phyloP scores from a whole-genome alignment of 2,797 vertebrate genomes.

The Pseudochirops corinnae region DNA sequence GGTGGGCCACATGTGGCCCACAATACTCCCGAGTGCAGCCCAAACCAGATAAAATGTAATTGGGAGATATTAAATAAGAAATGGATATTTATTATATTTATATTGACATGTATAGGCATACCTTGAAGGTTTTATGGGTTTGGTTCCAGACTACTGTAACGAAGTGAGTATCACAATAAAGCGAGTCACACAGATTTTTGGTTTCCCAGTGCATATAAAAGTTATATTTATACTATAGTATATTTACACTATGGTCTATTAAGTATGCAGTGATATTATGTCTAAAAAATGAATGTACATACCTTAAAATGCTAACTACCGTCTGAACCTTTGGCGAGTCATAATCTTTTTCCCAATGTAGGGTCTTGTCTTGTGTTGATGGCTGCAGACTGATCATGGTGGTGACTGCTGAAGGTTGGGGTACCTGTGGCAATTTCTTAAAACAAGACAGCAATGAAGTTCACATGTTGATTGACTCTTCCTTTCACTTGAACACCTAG shows the following conservation, averaged over 20 bases:
- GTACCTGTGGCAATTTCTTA: neutral
- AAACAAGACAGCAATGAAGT: neutral
- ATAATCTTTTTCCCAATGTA: neutral
- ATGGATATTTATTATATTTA: neutral
- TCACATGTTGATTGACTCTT: neutral
- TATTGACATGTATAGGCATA: neutral
- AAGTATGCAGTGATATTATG: neutral
- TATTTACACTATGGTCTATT: neutral
- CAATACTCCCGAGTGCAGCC: neutral
- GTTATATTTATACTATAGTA: neutral
- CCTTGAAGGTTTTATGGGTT: neutral
- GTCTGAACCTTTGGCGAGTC: neutral
- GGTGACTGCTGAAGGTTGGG: neutral
- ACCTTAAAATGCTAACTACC: neutral
- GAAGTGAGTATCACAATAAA: neutral
- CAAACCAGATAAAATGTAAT: neutral
- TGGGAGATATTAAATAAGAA: neutral
- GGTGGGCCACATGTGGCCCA: neutral
- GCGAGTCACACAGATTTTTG: neutral
- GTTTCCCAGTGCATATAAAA: neutral
- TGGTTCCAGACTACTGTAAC: neutral
- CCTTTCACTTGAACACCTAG: neutral
- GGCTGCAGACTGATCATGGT: neutral
- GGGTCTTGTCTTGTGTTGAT: neutral
- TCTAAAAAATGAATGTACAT: neutral